Conservation (phyloP, 2,797 vertebrate species). For the Hydrocynus forskahlii region DNA sequence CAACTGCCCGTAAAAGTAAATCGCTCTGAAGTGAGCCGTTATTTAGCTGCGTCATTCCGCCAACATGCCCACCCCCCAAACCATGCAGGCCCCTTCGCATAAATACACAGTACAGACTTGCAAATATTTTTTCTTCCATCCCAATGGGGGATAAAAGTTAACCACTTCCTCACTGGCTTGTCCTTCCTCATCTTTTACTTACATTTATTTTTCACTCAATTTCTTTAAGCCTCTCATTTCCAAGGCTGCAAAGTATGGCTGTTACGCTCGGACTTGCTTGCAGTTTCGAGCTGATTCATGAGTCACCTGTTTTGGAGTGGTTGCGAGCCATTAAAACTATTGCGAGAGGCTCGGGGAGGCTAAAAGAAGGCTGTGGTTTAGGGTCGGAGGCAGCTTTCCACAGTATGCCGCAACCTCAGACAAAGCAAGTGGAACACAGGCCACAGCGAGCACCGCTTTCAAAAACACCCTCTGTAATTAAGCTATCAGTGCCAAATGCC, state of each 20-base stretch:
- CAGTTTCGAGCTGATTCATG: constrained; percentile 25
- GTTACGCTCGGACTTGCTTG: not conserved
- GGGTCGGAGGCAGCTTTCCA: constrained; percentile 60
- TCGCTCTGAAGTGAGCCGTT: not conserved
- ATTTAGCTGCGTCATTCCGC: constrained; percentile 21
- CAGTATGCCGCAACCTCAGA: constrained; percentile 59
- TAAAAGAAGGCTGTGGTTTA: constrained; percentile 49
- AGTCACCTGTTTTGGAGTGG: constrained; percentile 40
- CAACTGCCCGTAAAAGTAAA: constrained; percentile 4
- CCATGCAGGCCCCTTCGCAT: constrained; percentile 54
- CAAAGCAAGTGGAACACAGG: constrained; percentile 38
- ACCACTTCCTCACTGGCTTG: too few relatives aligned
- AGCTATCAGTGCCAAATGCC: constrained; percentile 51
- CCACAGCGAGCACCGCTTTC: constrained; percentile 29
- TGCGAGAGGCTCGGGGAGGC: constrained; percentile 6
- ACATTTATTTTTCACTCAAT: not conserved
- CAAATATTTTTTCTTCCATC: constrained; percentile 48
- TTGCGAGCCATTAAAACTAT: constrained; percentile 63
- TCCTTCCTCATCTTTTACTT: too few relatives aligned
- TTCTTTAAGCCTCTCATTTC: not conserved
- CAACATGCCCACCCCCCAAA: constrained; percentile 37
- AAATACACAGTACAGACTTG: constrained; percentile 56
- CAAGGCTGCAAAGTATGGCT: not conserved
- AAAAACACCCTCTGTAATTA: constrained; percentile 61
- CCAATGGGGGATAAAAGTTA: not conserved